Evolutionary conservation across 2,113 vertebrate species (phyloP).

Genomic region (Crotalus tigris): DNA sequence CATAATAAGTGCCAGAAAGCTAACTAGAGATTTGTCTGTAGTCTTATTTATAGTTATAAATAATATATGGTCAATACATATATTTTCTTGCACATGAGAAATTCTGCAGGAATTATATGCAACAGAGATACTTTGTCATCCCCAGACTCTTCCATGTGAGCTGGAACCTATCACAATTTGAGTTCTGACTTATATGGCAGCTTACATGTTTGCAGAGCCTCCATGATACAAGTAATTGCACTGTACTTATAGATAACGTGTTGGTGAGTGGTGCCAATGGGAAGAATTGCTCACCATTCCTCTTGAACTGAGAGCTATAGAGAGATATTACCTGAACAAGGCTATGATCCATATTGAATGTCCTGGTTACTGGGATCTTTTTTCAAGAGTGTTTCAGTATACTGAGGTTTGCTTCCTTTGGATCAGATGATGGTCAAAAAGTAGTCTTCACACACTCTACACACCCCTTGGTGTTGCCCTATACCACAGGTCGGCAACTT

Average conservation of each 20-base stretch:
- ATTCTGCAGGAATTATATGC: neutral
- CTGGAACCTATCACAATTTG: neutral
- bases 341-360: neutral
- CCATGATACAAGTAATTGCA: neutral
- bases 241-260: neutral
- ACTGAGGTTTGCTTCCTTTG: neutral
- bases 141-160: neutral
- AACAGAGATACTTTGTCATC: neutral
- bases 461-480: neutral
- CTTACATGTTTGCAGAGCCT: neutral
- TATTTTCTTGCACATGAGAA: neutral
- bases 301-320: neutral
- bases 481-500: no score
- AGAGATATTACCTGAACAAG: neutral
- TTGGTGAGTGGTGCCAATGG: neutral
- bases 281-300: neutral
- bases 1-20: neutral
- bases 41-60: neutral
- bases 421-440: neutral
- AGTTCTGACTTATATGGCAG: neutral
- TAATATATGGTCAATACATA: neutral
- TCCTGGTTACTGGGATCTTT: neutral
- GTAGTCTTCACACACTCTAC: neutral
- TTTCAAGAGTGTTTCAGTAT: neutral
- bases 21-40: neutral